phyloP scores from a whole-genome alignment of 2,113 vertebrate species.

The Nothocercus julius region DNA sequence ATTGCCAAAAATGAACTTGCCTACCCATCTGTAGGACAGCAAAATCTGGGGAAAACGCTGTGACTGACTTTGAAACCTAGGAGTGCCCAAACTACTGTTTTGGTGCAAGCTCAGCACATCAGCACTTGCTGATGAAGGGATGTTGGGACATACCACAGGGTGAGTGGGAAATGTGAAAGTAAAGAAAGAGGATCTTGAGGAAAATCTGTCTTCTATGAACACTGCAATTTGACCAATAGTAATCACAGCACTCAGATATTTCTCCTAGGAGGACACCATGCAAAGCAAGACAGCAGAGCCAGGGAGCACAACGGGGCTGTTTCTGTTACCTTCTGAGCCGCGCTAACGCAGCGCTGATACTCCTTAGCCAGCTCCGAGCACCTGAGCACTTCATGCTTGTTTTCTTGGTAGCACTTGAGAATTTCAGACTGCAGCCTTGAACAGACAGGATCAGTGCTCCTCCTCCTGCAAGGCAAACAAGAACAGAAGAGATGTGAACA shows the following conservation, averaged over 20 bases:
- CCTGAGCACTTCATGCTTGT: conserved; percentile 84
- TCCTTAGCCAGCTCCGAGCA: conserved; percentile 90
- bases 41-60: neutral
- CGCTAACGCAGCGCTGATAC: conserved; percentile 88
- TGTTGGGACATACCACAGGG: neutral
- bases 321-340: conserved; percentile 86
- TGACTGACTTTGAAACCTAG: neutral
- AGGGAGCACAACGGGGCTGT: neutral
- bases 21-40: accelerated
- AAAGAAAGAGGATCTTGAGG: neutral
- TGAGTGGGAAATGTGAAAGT: neutral
- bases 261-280: neutral
- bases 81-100: neutral
- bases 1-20: neutral
- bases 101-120: neutral
- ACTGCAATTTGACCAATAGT: neutral
- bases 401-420: conserved; percentile 88
- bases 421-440: conserved; percentile 86
- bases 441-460: conserved; percentile 82
- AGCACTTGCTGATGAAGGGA: neutral
- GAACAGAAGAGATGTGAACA: neutral
- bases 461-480: conserved; percentile 74
- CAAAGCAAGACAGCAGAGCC: conserved; percentile 22
- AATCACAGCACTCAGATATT: neutral
- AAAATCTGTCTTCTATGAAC: neutral